Evolutionary conservation across 2,113 vertebrate species (phyloP).

Genomic region (Silurus asotus): DNA sequence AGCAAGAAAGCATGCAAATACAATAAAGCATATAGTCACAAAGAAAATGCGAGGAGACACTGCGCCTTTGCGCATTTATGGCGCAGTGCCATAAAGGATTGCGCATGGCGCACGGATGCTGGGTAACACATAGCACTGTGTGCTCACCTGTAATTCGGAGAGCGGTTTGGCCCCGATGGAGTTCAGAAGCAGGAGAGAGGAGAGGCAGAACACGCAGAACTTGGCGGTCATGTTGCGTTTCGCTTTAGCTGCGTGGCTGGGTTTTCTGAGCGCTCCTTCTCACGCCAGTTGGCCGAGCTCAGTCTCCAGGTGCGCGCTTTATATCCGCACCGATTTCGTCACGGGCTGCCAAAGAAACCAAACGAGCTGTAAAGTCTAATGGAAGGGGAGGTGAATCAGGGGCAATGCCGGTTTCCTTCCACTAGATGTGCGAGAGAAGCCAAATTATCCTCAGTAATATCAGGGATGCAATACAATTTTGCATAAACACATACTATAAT

Average conservation of each 20-base stretch:
- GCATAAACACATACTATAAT: background rate
- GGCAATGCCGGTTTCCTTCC: conserved; percentile 35
- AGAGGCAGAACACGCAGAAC: conserved; percentile 58
- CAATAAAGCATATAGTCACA: background rate
- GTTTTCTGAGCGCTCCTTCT: background rate
- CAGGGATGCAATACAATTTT: background rate
- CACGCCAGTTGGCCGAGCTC: conserved; percentile 9
- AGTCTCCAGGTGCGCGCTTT: conserved; percentile 66
- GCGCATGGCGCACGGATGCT: background rate
- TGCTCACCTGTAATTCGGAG: conserved; percentile 69
- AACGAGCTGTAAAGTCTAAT: background rate
- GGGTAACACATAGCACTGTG: no score
- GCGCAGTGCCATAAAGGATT: background rate
- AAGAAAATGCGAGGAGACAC: background rate
- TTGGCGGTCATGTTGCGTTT: conserved; percentile 70
- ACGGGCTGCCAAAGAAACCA: conserved; percentile 55
- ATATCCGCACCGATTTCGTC: conserved; percentile 66
- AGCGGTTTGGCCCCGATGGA: conserved; percentile 58
- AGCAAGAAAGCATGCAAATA: background rate
- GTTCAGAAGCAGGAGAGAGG: conserved; percentile 68
- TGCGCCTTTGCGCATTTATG: no score
- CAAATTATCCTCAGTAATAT: background rate
- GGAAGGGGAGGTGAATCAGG: background rate
- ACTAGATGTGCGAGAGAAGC: background rate
- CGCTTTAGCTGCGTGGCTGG: background rate